A percentile compares a stretch with the other conserved stretches of the same genome.
Evolutionary conservation across 2,797 vertebrate species (phyloP).

Genomic region (Macropodus opercularis): DNA sequence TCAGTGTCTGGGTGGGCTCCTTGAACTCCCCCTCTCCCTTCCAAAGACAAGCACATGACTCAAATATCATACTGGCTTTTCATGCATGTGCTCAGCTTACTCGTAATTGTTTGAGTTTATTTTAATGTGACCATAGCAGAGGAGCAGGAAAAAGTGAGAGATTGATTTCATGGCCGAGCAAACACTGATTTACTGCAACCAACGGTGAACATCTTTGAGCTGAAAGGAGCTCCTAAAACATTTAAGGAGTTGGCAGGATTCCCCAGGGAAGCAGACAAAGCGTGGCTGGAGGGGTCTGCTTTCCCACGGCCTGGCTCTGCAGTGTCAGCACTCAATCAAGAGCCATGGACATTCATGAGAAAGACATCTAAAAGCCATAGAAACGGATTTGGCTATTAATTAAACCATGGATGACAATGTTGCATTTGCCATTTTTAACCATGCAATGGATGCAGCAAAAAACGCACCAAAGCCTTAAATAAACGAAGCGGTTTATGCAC

Average conservation of each 20-base stretch:
- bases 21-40: constrained; percentile 74
- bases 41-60: constrained; percentile 58
- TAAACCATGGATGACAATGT: constrained; percentile 17
- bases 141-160: constrained; percentile 15
- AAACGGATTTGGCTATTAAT: constrained; percentile 45
- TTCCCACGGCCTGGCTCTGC: constrained; percentile 81
- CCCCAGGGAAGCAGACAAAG: constrained; percentile 73
- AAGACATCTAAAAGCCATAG: constrained; percentile 25
- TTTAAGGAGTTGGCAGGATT: constrained; percentile 69
- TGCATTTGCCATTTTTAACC: constrained; percentile 8
- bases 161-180: constrained; percentile 36
- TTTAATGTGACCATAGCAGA: constrained; percentile 10
- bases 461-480: background rate
- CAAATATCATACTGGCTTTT: constrained; percentile 60
- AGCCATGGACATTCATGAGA: constrained; percentile 57
- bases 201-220: constrained; percentile 54
- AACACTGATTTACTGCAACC: constrained; percentile 53
- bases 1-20: constrained; percentile 66
- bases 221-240: constrained; percentile 71
- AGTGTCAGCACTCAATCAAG: constrained; percentile 77
- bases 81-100: constrained; percentile 29
- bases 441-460: background rate
- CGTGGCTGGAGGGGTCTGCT: constrained; percentile 67
- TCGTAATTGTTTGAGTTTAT: constrained; percentile 24
- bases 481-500: too few species aligned